Base-by-base conservation (phyloP, 2,797 vertebrate species). In the Cyprinella venusta region DNA sequence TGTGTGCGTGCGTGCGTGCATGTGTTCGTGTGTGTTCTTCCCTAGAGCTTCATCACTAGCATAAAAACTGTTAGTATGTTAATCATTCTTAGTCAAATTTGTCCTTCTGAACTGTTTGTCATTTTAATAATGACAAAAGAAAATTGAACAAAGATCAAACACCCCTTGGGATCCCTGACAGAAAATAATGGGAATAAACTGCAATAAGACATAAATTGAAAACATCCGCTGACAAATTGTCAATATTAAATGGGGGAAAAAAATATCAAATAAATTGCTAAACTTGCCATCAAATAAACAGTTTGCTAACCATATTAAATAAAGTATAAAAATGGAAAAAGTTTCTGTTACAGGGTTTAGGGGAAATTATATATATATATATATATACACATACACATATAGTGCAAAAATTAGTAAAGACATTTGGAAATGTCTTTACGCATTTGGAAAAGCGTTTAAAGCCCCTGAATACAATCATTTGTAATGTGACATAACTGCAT, bases 11-110 rank as follows among this genome's bases (percentile, higher is more conserved):
- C 64, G 33, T 56, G 9, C n/a, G n/a, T n/a, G n/a, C n/a, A n/a
- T n/a, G n/a, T 38, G 30, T 24, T 26, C 89, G 69, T 56, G n/a
- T 72, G 33, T 56, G 9, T 40, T 56, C 8, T 81, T 84, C 92
- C 91, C 93, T 93, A 88, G 82, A 67, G 79, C 85, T 89, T 81
- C 86, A 85, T 79, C 68, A 61, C 56, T 69, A 21, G 76, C 84
- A 81, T 81, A 85, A 75, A 67, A 86, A 77, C 70, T 77, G 79
- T 78, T 84, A 90, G 85, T 75, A 86, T 86, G 87, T 90, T 92
- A 92, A 93, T 94, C 90, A 92, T 88, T 82, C 86, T 83, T 84
- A 92, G 92, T 93, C 91, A 91, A 91, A 94, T 94, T 91, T 88
- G 88, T 89, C 87, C 91, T 61, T 88, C 88, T 72, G 80, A 87